Base-by-base conservation (phyloP, 2,888 invertebrate species). In the Lamellibrachia columna region DNA sequence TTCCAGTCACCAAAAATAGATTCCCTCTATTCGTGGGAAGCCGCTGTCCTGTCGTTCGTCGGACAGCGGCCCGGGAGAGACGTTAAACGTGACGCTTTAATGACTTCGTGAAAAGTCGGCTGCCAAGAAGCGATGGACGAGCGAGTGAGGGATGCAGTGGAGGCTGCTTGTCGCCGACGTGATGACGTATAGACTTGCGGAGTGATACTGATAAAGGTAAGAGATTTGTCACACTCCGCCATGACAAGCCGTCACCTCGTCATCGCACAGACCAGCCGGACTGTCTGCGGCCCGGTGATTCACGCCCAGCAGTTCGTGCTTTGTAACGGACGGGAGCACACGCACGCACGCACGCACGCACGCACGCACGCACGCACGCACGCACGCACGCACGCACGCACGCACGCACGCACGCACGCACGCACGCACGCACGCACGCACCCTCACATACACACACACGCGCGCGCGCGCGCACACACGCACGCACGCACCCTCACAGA, bases 161-260 rank as follows among this genome's bases (percentile, higher is more conserved):
- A 22, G 75, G 75, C 75, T 3, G 22, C n/a, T 75, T 22, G 75
- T n/a, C 75, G 75, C 15, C 75, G 75, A 75, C 75, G 75, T 75
- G 75, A 75, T 75, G 75, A 75, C 15, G 75, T 75, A 75, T 75
- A 75, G 75, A 75, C 75, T 15, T 6, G 75, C 75, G 75, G 75
- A 75, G 75, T 75, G 75, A 75, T 75, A n/a, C 75, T 75, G 75
- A 75, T 75, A 75, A 75, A 75, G 75, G 75, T 75, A 75, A 22
- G 6, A n/a, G 75, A 75, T 75, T 75, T 75, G 75, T 75, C 75
- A 75, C 75, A 15, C 22, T 6, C 3, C 75, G 1, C 22, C 75
- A n/a, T 22, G 75, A 6, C 75, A 22, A n/a, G 75, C 75, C 22
- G 75, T 6, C 75, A 22, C 75, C 75, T 6, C 15, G 75, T 22